A percentile compares a stretch with the other conserved stretches of the same genome.
Conservation (phyloP, 2,888 invertebrate species). For the Drosophila anomalata region DNA sequence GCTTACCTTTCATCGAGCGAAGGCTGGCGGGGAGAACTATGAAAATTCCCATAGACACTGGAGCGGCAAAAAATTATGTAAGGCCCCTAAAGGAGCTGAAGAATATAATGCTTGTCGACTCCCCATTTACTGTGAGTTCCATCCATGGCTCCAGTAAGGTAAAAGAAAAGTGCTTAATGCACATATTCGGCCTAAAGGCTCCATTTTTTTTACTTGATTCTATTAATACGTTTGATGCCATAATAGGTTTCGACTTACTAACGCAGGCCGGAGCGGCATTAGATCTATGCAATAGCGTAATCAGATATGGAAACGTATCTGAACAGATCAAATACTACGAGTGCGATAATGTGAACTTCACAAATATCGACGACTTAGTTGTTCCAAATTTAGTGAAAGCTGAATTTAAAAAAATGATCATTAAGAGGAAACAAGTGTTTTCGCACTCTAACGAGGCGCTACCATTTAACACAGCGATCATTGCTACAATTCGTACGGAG, state of each 20-base stretch:
- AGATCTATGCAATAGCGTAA: background rate
- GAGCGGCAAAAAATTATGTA: slow-evolving; percentile 21
- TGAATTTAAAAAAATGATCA: slow-evolving; percentile 16
- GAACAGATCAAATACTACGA: slow-evolving; percentile 9
- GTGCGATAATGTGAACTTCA: slow-evolving; percentile 23
- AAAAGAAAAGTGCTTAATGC: slow-evolving; percentile 27
- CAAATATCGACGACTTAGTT: slow-evolving; percentile 17
- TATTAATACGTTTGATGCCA: slow-evolving; percentile 12
- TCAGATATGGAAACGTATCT: slow-evolving; percentile 5
- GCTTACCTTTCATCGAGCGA: slow-evolving; percentile 27
- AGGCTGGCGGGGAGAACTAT: slow-evolving; percentile 30
- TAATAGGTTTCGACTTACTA: slow-evolving; percentile 21
- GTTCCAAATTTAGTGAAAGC: slow-evolving; percentile 14
- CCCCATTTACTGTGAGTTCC: slow-evolving; percentile 24
- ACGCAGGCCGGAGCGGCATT: slow-evolving; percentile 11
- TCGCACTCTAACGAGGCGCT: slow-evolving; percentile 5
- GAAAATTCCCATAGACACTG: slow-evolving; percentile 27
- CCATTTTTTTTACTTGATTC: slow-evolving; percentile 18
- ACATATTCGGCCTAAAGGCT: slow-evolving; percentile 8
- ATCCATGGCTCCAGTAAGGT: slow-evolving; percentile 29
- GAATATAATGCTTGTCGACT: slow-evolving; percentile 12
- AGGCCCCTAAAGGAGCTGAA: slow-evolving; percentile 26
- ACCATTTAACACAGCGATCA: slow-evolving; percentile 17
- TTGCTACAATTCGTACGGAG: slow-evolving; percentile 27
- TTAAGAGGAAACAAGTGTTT: slow-evolving; percentile 14